Evolutionary conservation across 1,140 invertebrate species (phyloP).

Genomic region (Trypoxylus dichotomus): DNA sequence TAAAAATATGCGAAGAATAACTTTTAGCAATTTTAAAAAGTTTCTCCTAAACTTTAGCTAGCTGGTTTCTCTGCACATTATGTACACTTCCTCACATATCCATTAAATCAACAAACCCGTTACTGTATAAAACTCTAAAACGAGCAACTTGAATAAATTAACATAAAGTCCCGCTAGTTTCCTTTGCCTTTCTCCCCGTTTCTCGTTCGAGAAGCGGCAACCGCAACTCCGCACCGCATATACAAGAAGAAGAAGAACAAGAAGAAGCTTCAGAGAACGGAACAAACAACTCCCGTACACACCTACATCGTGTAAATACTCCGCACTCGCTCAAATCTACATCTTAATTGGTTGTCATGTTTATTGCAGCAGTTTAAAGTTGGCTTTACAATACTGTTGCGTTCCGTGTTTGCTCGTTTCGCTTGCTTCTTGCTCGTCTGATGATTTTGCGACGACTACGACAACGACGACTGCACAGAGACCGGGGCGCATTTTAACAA

Average conservation of each 20-base stretch:
- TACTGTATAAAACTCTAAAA: conserved; percentile 44
- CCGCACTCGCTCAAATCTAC: conserved; percentile 49
- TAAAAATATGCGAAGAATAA: neutral
- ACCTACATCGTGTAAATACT: conserved; percentile 49
- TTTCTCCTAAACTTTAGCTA: neutral
- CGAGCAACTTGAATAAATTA: conserved; percentile 49
- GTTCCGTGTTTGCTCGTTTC: conserved; percentile 32
- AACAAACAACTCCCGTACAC: conserved; percentile 48
- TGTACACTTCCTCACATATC: conserved; percentile 19
- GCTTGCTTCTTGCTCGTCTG: conserved; percentile 18
- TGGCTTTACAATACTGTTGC: conserved; percentile 37
- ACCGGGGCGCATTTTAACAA: conserved; percentile 22
- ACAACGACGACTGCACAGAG: conserved; percentile 12
- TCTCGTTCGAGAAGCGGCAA: neutral
- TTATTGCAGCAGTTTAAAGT: conserved; percentile 50
- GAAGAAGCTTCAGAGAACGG: conserved; percentile 43
- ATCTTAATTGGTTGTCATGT: conserved; percentile 55
- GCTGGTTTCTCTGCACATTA: neutral
- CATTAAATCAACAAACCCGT: conserved; percentile 34
- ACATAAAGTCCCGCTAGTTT: conserved; percentile 48
- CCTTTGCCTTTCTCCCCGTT: conserved; percentile 39
- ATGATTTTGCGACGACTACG: neutral
- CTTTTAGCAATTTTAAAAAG: neutral
- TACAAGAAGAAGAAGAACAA: conserved; percentile 7
- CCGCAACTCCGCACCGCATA: neutral